Evolutionary conservation across 2,113 vertebrate genomes (phyloP).

Genomic region (Corythoichthys haematopterus): DNA sequence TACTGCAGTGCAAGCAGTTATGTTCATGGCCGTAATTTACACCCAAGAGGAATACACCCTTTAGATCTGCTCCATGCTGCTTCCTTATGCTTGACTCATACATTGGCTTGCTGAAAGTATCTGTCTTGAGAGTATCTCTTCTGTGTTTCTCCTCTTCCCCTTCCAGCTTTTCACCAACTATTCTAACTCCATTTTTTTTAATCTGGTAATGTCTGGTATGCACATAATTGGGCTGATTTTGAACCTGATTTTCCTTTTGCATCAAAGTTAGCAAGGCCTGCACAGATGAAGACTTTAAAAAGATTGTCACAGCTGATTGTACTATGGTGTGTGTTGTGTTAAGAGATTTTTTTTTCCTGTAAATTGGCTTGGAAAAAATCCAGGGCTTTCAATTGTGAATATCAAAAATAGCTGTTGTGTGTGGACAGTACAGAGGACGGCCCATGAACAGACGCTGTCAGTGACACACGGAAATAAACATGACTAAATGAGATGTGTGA

Average conservation of each 20-base stretch:
- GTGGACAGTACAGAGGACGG: neutral
- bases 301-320: neutral
- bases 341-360: neutral
- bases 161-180: neutral
- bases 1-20: slow-evolving; percentile 14
- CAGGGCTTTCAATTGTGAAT: neutral
- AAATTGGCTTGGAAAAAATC: neutral
- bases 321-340: neutral
- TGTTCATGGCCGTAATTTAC: slow-evolving; percentile 17
- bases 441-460: neutral
- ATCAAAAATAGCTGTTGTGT: neutral
- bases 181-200: slow-evolving; percentile 8
- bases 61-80: slow-evolving; percentile 2
- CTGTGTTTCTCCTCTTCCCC: slow-evolving; percentile 2
- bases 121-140: slow-evolving; percentile 9
- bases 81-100: neutral
- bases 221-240: neutral
- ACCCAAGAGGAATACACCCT: slow-evolving; percentile 5
- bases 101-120: slow-evolving; percentile 2
- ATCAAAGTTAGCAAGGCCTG: neutral
- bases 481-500: neutral
- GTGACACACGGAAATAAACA: neutral
- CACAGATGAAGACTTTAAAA: neutral
- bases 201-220: neutral
- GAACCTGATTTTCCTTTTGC: too few species aligned